A percentile compares a stretch with the other conserved stretches of the same genome.
phyloP scores from a whole-genome alignment of 2,888 invertebrate species.

The Cancer borealis region DNA sequence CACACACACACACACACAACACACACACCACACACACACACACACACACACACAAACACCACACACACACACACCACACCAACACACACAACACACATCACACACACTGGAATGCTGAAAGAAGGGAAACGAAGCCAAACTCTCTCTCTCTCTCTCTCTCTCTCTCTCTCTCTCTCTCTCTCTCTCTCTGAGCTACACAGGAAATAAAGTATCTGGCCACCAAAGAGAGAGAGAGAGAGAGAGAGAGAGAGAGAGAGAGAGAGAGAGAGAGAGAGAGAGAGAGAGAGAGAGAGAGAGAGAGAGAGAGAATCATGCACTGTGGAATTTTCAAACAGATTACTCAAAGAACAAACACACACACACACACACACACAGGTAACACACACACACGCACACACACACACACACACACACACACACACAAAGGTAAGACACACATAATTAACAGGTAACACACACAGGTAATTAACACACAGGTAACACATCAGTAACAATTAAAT shows the following conservation, averaged over 20 bases:
- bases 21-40: conserved; percentile 19
- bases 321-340: no score
- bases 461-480: no score
- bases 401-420: no score
- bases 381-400: no score
- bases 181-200: background rate
- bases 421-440: no score
- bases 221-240: background rate
- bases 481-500: no score
- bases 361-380: no score
- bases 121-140: background rate
- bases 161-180: no score
- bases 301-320: background rate
- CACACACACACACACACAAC: conserved; percentile 32
- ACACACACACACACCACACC: conserved; percentile 32
- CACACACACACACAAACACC: background rate
- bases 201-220: background rate
- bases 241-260: background rate
- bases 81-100: conserved; percentile 15
- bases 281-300: background rate
- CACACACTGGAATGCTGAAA: background rate
- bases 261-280: conserved; percentile 32
- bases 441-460: no score
- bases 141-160: conserved; percentile 16
- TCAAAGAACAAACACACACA: no score